Conservation (phyloP, 2,888 invertebrate species). For the Pachydiplax longipennis region DNA sequence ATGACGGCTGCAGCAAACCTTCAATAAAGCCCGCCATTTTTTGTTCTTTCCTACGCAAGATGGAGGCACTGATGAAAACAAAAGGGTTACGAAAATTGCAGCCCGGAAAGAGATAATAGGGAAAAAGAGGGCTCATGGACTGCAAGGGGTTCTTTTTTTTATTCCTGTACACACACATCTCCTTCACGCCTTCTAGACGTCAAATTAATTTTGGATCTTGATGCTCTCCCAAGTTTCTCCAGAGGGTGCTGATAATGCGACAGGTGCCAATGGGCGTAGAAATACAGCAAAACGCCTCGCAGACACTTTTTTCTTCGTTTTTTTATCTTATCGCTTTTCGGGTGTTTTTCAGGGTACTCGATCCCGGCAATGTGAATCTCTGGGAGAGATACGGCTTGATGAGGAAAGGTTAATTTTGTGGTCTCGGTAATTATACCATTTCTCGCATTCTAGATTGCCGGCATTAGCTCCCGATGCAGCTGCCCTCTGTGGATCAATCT, state of each 20-base stretch:
- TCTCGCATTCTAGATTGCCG: no score
- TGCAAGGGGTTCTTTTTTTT: neutral
- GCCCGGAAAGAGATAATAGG: neutral
- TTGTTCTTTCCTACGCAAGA: neutral
- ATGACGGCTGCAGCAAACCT: neutral
- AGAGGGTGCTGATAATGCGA: neutral
- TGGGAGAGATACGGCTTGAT: no score
- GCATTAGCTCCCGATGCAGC: no score
- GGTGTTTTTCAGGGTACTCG: no score
- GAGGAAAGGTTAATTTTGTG: no score
- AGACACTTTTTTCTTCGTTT: no score
- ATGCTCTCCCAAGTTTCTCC: neutral
- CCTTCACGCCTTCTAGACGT: neutral
- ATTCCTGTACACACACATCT: neutral
- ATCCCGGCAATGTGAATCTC: no score
- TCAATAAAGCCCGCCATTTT: neutral
- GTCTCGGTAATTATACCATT: no score
- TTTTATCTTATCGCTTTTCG: no score
- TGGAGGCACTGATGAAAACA: neutral
- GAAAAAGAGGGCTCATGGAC: neutral
- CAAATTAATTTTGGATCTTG: neutral
- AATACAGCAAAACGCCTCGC: no score
- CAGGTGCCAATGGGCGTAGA: neutral
- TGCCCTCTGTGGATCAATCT: no score
- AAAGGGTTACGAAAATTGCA: neutral